Evolutionary conservation across 2,113 vertebrate genomes (phyloP), one percentile per base, ranked within the genome.

Genomic region (Neoarius graeffei): DNA sequence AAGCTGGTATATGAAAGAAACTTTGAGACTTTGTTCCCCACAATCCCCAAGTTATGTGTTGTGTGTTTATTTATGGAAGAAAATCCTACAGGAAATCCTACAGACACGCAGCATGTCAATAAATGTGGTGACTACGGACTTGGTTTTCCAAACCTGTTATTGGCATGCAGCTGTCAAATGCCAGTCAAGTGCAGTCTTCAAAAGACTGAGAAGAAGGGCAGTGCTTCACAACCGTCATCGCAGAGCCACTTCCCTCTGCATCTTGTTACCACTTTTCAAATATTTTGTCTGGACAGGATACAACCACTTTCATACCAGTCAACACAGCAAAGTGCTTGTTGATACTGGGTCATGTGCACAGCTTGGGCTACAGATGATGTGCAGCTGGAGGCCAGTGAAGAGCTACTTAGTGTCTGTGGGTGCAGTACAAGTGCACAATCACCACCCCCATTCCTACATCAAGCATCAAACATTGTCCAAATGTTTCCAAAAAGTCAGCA

Each of bases 241-340:
- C 77, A 66, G 11, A 25, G 66, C 73, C 79, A 50, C 66, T 79
- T 87, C 87, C 85, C 86, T 89, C 92, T 92, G 90, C 71, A 62
- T 91, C 91, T 92, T 83, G 86, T 94, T 94, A 91, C 86, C n/a
- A 54, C 90, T 90, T 81, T 89, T 93, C 82, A 95, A 94, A 95
- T 95, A 94, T 94, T 96, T 94, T 93, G 94, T 96, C 94, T 94
- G 89, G 85, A 91, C 92, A 92, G 92, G 92, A 94, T 93, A 93
- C 91, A 91, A 94, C 93, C 90, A 90, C 91, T 94, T 95, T 92
- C 90, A 92, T 93, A 91, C 90, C 69, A 87, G 81, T 71, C 67
- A 82, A 90, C 69, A 76, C 82, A 90, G 59, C 81, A 88, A 89
- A 82, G 86, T 74, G 59, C 82, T 85, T 90, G 89, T 89, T 88